Base-by-base conservation (phyloP, 2,888 invertebrate species). In the Lagria hirta region DNA sequence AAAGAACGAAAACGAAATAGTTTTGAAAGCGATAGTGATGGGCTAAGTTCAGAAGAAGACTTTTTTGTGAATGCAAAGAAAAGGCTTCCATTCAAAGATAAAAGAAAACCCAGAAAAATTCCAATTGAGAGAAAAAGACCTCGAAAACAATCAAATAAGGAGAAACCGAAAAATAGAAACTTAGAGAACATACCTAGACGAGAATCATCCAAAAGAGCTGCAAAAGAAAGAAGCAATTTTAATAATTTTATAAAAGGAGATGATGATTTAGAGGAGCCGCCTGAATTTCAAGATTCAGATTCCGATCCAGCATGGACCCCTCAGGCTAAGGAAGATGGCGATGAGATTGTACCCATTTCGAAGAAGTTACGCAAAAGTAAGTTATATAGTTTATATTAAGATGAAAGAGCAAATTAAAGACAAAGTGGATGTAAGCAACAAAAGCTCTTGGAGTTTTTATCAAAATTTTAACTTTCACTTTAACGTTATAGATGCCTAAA, bases 291-390 rank as follows among this genome's bases (percentile, higher is more conserved):
- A 38, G 64, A 64, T 46, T 83, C 83, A 1, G 83, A 84, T 68
- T 79, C 81, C 4, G 84, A 85, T 75, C 84, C 84, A 4, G 83
- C 82, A n/a, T 85, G 84, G 84, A 83, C 82, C n/a, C 84, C 84
- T 4, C 76, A 77, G 48, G 78, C 77, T 18, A 79, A 77, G 55
- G 69, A 65, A 21, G 68, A 68, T 12, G 62, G 64, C 2, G 55
- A 55, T 3, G 73, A 70, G 5, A 72, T 72, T 10, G 66, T 71
- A 8, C 37, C 43, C 4, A 32, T 33, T 35, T 28, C 24, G 13
- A 49, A 37, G 15, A 49, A 49, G 36, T 13, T 11, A 4, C 28
- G 32, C 3, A 49, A 46, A 38, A 48, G 55, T 57, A 45, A 51
- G 47, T 44, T n/a, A n/a, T n/a, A n/a, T n/a, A n/a, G n/a, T n/a